phyloP scores from a whole-genome alignment of 2,797 vertebrate species.

The Poecilia velifera region DNA sequence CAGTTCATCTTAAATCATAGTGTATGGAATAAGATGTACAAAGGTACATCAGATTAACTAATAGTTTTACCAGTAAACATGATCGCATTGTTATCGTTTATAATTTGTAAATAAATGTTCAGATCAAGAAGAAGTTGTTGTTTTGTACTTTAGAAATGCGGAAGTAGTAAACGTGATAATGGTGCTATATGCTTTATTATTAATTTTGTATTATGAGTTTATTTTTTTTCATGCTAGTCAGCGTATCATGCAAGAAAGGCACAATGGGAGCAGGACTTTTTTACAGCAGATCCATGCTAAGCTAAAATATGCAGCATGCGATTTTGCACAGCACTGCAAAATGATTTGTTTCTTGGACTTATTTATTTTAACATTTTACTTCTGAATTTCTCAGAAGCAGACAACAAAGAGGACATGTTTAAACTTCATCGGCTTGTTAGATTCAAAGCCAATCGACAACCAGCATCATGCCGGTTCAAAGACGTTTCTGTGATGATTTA shows the following conservation, averaged over 20 bases:
- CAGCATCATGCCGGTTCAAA: background rate
- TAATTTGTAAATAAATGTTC: background rate
- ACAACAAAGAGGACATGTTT: background rate
- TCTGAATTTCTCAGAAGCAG: background rate
- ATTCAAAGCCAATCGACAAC: background rate
- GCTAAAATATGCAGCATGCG: background rate
- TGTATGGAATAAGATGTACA: background rate
- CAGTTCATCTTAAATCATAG: background rate
- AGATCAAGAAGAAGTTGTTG: background rate
- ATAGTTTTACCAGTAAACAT: background rate
- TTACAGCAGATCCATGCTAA: background rate
- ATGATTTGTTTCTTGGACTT: background rate
- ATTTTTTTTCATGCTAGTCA: background rate
- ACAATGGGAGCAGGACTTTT: background rate
- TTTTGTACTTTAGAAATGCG: background rate
- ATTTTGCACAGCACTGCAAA: background rate
- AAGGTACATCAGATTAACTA: background rate
- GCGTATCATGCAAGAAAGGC: background rate
- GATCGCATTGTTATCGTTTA: background rate
- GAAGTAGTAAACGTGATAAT: background rate
- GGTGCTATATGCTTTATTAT: background rate
- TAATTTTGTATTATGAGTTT: background rate
- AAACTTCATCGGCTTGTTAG: background rate
- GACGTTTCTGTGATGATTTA: background rate
- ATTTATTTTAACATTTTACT: background rate